Evolutionary conservation across 2,888 invertebrate species (phyloP).

Genomic region (Dasypogon diadema): DNA sequence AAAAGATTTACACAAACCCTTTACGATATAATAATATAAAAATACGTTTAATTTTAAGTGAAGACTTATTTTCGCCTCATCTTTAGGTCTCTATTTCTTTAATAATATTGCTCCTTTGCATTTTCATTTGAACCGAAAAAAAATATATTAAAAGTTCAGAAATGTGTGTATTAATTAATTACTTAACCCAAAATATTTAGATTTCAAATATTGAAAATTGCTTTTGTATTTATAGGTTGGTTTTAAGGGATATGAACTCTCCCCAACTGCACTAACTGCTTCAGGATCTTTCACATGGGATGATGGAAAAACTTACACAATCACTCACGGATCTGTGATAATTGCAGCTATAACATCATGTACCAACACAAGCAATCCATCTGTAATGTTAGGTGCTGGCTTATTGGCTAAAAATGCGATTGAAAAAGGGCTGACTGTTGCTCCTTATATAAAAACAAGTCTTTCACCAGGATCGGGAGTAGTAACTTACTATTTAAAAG

Average conservation of each 20-base stretch:
- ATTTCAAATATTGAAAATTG: too few relatives aligned
- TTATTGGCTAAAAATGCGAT: constrained; percentile 95
- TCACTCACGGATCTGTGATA: constrained; percentile 92
- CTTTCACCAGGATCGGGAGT: constrained; percentile 96
- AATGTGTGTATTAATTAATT: too few relatives aligned
- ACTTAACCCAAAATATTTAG: too few relatives aligned
- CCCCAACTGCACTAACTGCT: constrained; percentile 74
- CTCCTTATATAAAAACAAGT: constrained; percentile 96
- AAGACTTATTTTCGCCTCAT: too few relatives aligned
- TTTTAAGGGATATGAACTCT: constrained; percentile 91
- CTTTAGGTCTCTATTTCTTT: too few relatives aligned
- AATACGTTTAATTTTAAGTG: too few relatives aligned
- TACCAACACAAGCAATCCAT: constrained; percentile 98
- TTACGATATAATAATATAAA: too few relatives aligned
- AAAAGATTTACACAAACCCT: too few relatives aligned
- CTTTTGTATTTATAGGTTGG: constrained; percentile 75
- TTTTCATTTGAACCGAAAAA: too few relatives aligned
- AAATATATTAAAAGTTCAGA: too few relatives aligned
- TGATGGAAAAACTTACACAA: constrained; percentile 82
- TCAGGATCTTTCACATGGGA: constrained; percentile 81
- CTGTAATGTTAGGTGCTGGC: constrained; percentile 97
- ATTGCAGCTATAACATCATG: constrained; percentile 98
- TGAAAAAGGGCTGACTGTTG: constrained; percentile 86
- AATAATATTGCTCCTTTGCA: too few relatives aligned
- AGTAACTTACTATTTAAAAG: constrained; percentile 82